These are phyloP conservation scores for Sphaerophoria taeniata DNA, from an alignment of 2,888 invertebrate species.

Conservation along the genomic window DNA sequence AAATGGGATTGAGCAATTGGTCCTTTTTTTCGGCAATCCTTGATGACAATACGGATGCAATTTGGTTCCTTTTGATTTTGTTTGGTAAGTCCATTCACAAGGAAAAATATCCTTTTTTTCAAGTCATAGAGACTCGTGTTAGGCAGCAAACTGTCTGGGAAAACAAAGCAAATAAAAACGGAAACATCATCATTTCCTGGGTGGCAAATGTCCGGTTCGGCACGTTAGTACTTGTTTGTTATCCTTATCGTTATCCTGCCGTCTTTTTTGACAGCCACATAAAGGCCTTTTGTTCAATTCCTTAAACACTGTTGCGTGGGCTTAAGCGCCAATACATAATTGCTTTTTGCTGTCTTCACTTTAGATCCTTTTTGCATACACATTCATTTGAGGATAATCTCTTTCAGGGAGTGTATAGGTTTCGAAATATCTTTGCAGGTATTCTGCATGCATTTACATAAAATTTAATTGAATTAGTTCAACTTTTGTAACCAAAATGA, in stretches of 20 bases:
- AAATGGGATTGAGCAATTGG: slow-evolving; percentile 48
- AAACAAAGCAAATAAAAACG: slow-evolving; percentile 28
- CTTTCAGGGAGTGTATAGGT: neutral
- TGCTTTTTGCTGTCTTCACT: slow-evolving; percentile 36
- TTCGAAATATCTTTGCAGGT: neutral
- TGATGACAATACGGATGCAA: slow-evolving; percentile 16
- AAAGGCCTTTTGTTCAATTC: slow-evolving; percentile 12
- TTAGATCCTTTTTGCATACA: slow-evolving; percentile 10
- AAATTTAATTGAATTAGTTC: slow-evolving; percentile 65
- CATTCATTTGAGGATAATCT: slow-evolving; percentile 34
- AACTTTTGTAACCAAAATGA: slow-evolving; percentile 18
- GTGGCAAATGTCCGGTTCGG: slow-evolving; percentile 54
- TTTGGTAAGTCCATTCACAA: neutral
- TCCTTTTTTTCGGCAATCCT: slow-evolving; percentile 25
- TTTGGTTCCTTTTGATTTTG: slow-evolving; percentile 50
- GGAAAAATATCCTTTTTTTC: neutral
- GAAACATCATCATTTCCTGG: slow-evolving; percentile 50
- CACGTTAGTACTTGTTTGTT: slow-evolving; percentile 34
- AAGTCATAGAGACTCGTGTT: slow-evolving; percentile 22
- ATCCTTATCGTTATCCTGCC: slow-evolving; percentile 51
- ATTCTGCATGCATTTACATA: slow-evolving; percentile 31
- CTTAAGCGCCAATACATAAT: slow-evolving; percentile 64
- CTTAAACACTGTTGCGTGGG: slow-evolving; percentile 29
- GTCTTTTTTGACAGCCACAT: slow-evolving; percentile 13
- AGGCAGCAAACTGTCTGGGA: slow-evolving; percentile 12